Evolutionary conservation across 1,140 invertebrate genomes (phyloP).

Genomic region (Thaumatotibia leucotreta): DNA sequence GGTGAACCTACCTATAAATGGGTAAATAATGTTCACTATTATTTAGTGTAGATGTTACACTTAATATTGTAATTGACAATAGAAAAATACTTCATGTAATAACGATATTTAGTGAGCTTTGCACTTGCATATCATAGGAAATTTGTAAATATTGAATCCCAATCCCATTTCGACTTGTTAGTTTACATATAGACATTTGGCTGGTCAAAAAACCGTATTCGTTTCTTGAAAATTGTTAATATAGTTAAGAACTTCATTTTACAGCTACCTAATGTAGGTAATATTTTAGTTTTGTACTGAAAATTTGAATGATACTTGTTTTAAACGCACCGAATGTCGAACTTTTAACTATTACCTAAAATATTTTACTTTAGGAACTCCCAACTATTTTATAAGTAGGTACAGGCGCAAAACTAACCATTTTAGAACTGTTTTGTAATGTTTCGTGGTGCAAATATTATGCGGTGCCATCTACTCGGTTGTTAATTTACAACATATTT

Average conservation of each 20-base stretch:
- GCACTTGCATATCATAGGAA: conserved; percentile 74
- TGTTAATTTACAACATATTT: conserved; percentile 55
- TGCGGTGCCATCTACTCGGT: conserved; percentile 67
- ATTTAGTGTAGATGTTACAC: conserved; percentile 51
- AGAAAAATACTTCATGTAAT: conserved; percentile 45
- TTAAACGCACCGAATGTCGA: not conserved
- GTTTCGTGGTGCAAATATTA: conserved; percentile 57
- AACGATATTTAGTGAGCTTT: conserved; percentile 74
- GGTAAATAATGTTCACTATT: conserved; percentile 29
- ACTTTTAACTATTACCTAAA: not conserved
- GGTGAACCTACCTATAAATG: conserved; percentile 23
- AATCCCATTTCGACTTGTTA: conserved; percentile 38
- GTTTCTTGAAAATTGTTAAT: not conserved
- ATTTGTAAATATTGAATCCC: conserved; percentile 65
- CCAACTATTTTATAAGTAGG: not conserved
- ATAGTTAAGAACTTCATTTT: not conserved
- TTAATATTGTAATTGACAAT: conserved; percentile 33
- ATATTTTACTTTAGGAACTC: conserved; percentile 6
- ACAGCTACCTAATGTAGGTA: conserved; percentile 4
- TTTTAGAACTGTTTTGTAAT: conserved; percentile 22
- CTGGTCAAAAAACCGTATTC: not conserved
- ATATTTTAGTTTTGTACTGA: conserved; percentile 5
- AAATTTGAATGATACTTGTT: not conserved
- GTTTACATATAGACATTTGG: not conserved
- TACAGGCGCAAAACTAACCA: not conserved